Conservation (phyloP, 1,140 invertebrate species). For the Drosophila pseudoananassae region DNA sequence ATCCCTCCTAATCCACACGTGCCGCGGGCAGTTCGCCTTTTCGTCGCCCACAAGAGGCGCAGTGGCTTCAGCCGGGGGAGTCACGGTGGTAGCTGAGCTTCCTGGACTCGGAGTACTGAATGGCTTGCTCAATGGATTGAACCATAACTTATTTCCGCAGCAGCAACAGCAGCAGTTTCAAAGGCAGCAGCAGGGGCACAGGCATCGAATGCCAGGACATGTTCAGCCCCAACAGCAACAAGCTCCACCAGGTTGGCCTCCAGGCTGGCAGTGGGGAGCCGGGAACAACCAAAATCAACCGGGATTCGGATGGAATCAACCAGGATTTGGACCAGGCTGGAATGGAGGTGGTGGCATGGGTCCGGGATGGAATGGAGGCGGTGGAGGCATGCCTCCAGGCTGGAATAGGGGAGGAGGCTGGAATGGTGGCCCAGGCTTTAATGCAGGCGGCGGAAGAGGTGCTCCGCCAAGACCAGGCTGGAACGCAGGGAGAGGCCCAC, state of each 20-base stretch:
- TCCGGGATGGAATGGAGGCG: constrained; percentile 6
- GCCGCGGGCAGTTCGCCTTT: constrained; percentile 42
- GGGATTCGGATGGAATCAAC: constrained; percentile 18
- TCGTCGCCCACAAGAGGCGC: constrained; percentile 30
- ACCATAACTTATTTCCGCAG: constrained; percentile 17
- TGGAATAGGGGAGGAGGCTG: constrained; percentile 17
- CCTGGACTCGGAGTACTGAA: constrained; percentile 37
- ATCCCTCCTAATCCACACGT: constrained; percentile 5
- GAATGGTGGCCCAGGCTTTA: constrained; percentile 25
- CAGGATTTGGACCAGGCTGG: constrained; percentile 16
- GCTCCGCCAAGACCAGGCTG: constrained; percentile 10
- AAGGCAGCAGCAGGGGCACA: constrained; percentile 14
- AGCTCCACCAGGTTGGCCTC: constrained; percentile 43
- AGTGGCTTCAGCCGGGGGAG: constrained; percentile 50
- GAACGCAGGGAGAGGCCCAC: not conserved
- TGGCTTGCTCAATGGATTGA: constrained; percentile 14
- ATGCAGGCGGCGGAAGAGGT: constrained; percentile 11
- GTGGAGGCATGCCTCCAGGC: constrained; percentile 4
- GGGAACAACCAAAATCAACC: constrained; percentile 23
- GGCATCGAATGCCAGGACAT: not conserved
- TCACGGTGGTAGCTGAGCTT: constrained; percentile 51
- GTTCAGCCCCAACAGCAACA: constrained; percentile 19
- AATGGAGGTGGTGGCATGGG: constrained; percentile 8
- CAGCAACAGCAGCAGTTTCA: constrained; percentile 26
- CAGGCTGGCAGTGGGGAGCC: constrained; percentile 43